Conservation (phyloP, 2,113 vertebrate genomes). For the Symphodus melops region DNA sequence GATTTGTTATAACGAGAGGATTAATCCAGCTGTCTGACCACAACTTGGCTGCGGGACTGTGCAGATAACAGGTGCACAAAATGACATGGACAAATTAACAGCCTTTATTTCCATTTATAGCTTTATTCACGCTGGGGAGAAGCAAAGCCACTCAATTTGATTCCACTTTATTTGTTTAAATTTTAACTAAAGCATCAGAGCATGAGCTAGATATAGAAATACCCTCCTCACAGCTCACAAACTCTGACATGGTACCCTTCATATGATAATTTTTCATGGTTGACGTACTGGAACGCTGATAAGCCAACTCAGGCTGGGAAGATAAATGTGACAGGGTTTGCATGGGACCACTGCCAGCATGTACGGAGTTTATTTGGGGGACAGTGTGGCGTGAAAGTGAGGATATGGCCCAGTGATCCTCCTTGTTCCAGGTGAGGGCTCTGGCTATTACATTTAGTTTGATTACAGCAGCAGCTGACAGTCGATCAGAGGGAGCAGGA, state of each 20-base stretch:
- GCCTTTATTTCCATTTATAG: conserved; percentile 26
- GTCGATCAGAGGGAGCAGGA: conserved; percentile 8
- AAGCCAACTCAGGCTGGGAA: conserved; percentile 56
- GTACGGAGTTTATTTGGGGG: conserved; percentile 69
- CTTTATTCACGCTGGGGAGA: not conserved
- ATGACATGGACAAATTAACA: conserved; percentile 43
- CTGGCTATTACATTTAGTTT: conserved; percentile 62
- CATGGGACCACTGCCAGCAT: conserved; percentile 48
- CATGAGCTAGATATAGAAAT: conserved; percentile 10
- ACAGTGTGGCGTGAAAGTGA: conserved; percentile 66
- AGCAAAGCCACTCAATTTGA: conserved; percentile 14
- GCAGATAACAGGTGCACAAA: conserved; percentile 44
- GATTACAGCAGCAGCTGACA: conserved; percentile 61
- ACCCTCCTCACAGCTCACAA: conserved; percentile 24
- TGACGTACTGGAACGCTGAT: conserved; percentile 61
- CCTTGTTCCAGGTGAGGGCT: conserved; percentile 68
- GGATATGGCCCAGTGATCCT: conserved; percentile 64
- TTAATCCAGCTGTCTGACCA: conserved; percentile 49
- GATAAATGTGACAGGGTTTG: conserved; percentile 67
- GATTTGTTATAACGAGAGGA: conserved; percentile 59
- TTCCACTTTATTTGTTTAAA: conserved; percentile 1
- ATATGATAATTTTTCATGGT: conserved; percentile 67
- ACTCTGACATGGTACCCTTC: conserved; percentile 54
- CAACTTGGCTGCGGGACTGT: conserved; percentile 25
- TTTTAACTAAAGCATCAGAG: not conserved